These are phyloP conservation scores for Temnothorax nylanderi DNA, from an alignment of 1,140 invertebrate species.

Conservation along the genomic window DNA sequence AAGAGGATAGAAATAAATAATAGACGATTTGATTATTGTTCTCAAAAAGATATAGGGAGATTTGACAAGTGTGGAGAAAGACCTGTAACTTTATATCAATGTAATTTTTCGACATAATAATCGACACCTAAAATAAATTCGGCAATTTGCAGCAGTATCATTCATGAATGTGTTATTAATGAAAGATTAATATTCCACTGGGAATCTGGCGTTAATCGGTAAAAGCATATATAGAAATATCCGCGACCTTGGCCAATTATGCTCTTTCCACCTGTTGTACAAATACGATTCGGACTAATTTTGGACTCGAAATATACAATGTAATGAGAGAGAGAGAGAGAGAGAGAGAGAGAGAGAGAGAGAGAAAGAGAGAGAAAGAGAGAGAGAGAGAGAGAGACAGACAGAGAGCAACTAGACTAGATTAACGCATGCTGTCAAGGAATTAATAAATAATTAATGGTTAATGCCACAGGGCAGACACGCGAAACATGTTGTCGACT, in stretches of 20 bases:
- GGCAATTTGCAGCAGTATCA: not conserved
- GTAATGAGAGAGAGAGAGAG: not conserved
- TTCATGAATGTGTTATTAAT: not conserved
- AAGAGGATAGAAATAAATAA: not conserved
- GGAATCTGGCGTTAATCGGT: not conserved
- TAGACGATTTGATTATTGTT: not conserved
- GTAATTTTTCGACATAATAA: not conserved
- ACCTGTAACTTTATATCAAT: not conserved
- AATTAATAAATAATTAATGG: constrained; percentile 28
- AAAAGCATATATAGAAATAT: constrained; percentile 19
- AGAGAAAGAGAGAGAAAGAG: not conserved
- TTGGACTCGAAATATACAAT: constrained; percentile 13
- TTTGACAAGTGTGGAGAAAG: not conserved
- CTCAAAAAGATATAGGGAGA: not conserved
- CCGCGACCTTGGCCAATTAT: not conserved
- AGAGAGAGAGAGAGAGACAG: no score
- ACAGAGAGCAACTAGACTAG: no score
- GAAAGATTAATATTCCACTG: constrained; percentile 3
- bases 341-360: not conserved
- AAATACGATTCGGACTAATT: constrained; percentile 13
- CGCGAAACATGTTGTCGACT: not conserved
- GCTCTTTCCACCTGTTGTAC: not conserved
- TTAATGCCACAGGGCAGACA: not conserved
- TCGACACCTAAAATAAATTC: not conserved
- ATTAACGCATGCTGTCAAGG: no score